phyloP scores from a whole-genome alignment of 2,113 vertebrate genomes.

The Thalassoma bifasciatum region DNA sequence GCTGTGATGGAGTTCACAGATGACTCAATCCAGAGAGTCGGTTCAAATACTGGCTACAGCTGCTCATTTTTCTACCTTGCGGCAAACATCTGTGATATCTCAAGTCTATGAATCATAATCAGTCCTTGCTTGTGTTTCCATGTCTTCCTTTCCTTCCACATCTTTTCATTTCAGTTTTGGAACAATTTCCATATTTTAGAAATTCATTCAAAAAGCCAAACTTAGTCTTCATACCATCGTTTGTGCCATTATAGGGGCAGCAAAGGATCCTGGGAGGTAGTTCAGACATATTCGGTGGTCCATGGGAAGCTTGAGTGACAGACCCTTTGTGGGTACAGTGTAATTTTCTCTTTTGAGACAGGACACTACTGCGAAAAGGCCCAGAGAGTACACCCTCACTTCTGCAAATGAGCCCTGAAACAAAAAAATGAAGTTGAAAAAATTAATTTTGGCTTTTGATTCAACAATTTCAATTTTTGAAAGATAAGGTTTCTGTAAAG shows the following conservation, averaged over 20 bases:
- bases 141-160: neutral
- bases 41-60: constrained; percentile 17
- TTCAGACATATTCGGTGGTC: constrained; percentile 86
- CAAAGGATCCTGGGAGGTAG: constrained; percentile 86
- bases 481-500: neutral
- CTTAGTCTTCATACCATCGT: constrained; percentile 80
- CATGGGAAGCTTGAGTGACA: constrained; percentile 83
- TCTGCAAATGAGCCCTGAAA: constrained; percentile 84
- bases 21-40: constrained; percentile 29
- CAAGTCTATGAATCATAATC: constrained; percentile 3
- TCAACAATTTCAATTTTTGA: too few species aligned
- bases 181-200: neutral
- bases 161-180: neutral
- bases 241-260: constrained; percentile 83
- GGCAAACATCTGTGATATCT: constrained; percentile 43
- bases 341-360: constrained; percentile 89
- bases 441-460: neutral
- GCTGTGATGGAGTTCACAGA: constrained; percentile 22
- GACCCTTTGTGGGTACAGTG: constrained; percentile 83
- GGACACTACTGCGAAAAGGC: constrained; percentile 89
- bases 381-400: constrained; percentile 86
- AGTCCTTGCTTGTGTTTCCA: neutral
- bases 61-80: constrained; percentile 16
- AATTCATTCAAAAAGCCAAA: too few species aligned
- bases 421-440: neutral